phyloP scores from a whole-genome alignment of 2,888 invertebrate species.

The Arctia plantaginis region DNA sequence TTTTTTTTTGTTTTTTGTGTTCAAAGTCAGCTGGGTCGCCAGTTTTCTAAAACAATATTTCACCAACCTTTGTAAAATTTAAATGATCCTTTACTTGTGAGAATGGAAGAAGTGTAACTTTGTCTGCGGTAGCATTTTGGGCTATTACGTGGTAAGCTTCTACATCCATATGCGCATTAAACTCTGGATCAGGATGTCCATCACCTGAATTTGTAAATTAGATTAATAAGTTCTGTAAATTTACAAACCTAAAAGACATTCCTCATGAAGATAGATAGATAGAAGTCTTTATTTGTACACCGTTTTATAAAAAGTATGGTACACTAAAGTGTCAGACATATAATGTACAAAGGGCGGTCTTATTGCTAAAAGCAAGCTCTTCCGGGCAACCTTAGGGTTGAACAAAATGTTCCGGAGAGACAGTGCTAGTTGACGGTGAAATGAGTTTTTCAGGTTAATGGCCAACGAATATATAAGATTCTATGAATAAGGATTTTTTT shows the following conservation, averaged over 20 bases:
- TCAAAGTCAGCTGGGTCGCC: neutral
- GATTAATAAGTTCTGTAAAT: neutral
- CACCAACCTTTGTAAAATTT: conserved; percentile 60
- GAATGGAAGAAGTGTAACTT: conserved; percentile 73
- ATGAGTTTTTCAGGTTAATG: no score
- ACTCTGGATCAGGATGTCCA: conserved; percentile 62
- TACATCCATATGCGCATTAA: conserved; percentile 74
- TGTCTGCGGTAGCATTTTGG: conserved; percentile 66
- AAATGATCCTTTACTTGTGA: conserved; percentile 63
- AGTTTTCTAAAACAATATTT: neutral
- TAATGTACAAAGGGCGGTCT: no score
- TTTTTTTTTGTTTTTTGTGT: neutral
- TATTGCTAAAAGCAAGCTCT: no score
- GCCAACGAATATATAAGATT: no score
- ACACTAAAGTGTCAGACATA: no score
- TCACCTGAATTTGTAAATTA: conserved; percentile 56
- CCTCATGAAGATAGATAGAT: no score
- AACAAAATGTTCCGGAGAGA: no score
- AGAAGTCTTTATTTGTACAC: no score
- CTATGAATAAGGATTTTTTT: conserved; percentile 57
- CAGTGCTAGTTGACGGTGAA: no score
- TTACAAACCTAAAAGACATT: no score
- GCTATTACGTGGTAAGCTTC: conserved; percentile 73
- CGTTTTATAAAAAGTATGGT: no score
- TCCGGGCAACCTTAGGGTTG: no score